phyloP scores from a whole-genome alignment of 1,140 invertebrate genomes.

The Harlomillsia oculata region DNA sequence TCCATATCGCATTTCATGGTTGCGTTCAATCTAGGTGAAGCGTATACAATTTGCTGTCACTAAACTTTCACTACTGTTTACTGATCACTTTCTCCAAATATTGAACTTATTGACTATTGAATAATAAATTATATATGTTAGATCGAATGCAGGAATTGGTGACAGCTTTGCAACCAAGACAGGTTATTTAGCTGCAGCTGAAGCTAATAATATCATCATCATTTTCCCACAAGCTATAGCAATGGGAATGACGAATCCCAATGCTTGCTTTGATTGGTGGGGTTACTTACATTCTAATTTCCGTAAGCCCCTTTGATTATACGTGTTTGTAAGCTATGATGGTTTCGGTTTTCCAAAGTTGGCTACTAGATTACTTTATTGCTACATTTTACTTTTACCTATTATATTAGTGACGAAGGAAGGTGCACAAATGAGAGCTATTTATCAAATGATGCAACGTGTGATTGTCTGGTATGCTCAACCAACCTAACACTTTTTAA shows the following conservation, averaged over 20 bases:
- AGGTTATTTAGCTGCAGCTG: constrained; percentile 41
- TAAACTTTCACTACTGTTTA: neutral
- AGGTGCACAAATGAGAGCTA: constrained; percentile 16
- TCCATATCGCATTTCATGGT: constrained; percentile 42
- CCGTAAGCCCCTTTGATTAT: neutral
- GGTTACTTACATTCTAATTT: constrained; percentile 28
- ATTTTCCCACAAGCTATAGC: constrained; percentile 39
- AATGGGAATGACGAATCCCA: constrained; percentile 33
- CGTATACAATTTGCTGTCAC: constrained; percentile 2
- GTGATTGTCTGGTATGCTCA: neutral
- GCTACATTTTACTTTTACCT: neutral
- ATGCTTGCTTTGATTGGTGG: constrained; percentile 42
- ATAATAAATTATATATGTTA: neutral
- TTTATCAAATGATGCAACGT: constrained; percentile 10
- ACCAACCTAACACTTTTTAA: neutral
- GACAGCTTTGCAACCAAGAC: constrained; percentile 38
- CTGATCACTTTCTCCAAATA: neutral
- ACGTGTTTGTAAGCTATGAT: neutral
- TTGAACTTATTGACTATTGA: neutral
- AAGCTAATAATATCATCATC: constrained; percentile 41
- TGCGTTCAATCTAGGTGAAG: constrained; percentile 38
- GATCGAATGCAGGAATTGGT: constrained; percentile 26
- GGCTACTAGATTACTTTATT: neutral
- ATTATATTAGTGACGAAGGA: constrained; percentile 11
- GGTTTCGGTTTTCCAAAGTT: neutral